Base-by-base conservation (phyloP, 2,113 vertebrate species). In the Corythaeola cristata region DNA sequence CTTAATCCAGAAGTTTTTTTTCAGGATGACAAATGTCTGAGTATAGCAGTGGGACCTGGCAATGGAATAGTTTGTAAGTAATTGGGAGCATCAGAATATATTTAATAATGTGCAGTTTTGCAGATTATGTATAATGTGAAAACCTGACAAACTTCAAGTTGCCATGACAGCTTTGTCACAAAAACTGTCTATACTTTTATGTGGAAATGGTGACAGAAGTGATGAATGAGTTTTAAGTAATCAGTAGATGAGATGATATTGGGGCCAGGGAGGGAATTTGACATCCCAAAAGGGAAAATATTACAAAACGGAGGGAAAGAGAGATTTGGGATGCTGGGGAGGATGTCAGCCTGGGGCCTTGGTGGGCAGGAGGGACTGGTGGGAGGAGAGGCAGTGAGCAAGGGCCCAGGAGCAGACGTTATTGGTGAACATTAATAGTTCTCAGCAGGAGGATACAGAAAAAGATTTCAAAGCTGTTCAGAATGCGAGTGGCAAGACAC, bases 141-240 rank as follows among this genome's bases (percentile, higher is more conserved):
- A 93, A 93, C 28, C 68, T 87, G 86, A 84, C 91, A 96, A 71
- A 71, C 37, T 81, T 90, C 83, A 84, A 80, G 91, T 90, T 96
- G 47, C 89, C 73, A 52, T 92, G 93, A 92, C 93, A 97, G 89
- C 89, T 96, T 90, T 95, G 91, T 91, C 73, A 96, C 52, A 56
- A 85, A 86, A 86, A 30, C 60, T 56, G n/a, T n/a, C 32, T 28
- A 33, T 5, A 3, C 76, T 95, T 95, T 75, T 52, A n/a, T 83
- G 41, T 92, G 83, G 86, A 93, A 96, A 95, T 78, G 72, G 30
- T 93, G 86, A 74, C 56, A 85, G 76, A 87, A 90, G 56, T 9
- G 64, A 74, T 37, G 21, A 7, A 15, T 67, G 79, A 50, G 15
- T 74, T 84, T 66, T 37, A 95, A 90, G 35, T 75, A 64, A 74